phyloP scores from a whole-genome alignment of 2,888 invertebrate genomes.

The Zygothrica quintamaculata region DNA sequence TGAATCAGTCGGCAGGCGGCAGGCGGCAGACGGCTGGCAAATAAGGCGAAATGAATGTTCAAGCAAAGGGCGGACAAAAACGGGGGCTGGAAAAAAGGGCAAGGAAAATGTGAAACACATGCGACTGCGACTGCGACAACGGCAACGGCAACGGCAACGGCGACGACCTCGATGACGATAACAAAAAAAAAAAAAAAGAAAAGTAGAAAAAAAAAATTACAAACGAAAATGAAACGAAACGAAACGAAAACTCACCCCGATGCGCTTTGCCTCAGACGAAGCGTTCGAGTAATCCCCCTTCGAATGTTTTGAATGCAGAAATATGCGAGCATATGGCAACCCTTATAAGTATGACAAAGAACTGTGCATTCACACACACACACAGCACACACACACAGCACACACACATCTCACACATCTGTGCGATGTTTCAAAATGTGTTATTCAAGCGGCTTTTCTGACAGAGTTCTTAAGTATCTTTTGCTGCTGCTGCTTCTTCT shows the following conservation, averaged over 20 bases:
- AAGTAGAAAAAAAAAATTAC: constrained; percentile 28
- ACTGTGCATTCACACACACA: constrained; percentile 17
- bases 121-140: constrained; percentile 54
- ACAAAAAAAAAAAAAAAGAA: constrained; percentile 48
- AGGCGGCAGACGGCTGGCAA: constrained; percentile 44
- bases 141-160: constrained; percentile 33
- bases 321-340: constrained; percentile 77
- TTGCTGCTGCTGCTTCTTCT: too few species aligned
- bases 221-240: constrained; percentile 65
- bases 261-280: constrained; percentile 13
- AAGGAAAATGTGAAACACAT: constrained; percentile 79
- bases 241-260: constrained; percentile 76
- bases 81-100: constrained; percentile 59
- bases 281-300: constrained; percentile 19
- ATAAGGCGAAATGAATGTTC: constrained; percentile 59
- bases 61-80: constrained; percentile 39
- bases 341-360: constrained; percentile 67
- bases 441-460: constrained; percentile 7
- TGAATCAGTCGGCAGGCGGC: constrained; percentile 19
- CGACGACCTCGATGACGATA: constrained; percentile 77
- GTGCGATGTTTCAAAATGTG: constrained; percentile 48
- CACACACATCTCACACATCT: constrained; percentile 42
- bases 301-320: constrained; percentile 47
- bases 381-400: constrained; percentile 24
- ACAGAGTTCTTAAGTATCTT: constrained; percentile 25